Evolutionary conservation across 2,113 vertebrate species (phyloP).

Genomic region (Hippocampus zosterae): DNA sequence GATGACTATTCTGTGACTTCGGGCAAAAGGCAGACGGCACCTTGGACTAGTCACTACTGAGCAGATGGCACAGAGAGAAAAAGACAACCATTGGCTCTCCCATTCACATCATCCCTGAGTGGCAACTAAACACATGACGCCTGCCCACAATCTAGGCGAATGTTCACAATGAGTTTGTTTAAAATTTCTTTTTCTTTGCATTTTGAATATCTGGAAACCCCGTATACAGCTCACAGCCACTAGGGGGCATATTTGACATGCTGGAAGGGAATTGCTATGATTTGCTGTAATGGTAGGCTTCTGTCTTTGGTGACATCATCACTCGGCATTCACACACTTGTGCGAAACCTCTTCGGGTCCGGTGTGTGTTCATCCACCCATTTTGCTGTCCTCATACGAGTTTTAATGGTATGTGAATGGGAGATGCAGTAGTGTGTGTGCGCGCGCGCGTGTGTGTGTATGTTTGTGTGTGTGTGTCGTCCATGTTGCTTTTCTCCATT

Average conservation of each 20-base stretch:
- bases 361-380: background rate
- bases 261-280: background rate
- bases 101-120: too few species aligned
- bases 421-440: background rate
- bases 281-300: background rate
- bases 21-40: too few species aligned
- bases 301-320: background rate
- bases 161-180: background rate
- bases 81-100: too few species aligned
- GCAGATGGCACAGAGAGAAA: too few species aligned
- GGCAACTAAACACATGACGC: background rate
- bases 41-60: too few species aligned
- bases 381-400: background rate
- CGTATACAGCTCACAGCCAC: background rate
- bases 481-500: constrained; percentile 6
- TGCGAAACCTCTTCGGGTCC: background rate
- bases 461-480: background rate
- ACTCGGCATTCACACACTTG: background rate
- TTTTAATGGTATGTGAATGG: background rate
- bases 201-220: background rate
- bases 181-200: background rate
- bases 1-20: background rate
- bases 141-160: too few species aligned
- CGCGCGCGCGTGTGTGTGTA: too few species aligned
- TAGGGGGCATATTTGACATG: background rate